These are phyloP conservation scores for Papilio demoleus DNA, from an alignment of 2,888 invertebrate species.

Conservation along the genomic window DNA sequence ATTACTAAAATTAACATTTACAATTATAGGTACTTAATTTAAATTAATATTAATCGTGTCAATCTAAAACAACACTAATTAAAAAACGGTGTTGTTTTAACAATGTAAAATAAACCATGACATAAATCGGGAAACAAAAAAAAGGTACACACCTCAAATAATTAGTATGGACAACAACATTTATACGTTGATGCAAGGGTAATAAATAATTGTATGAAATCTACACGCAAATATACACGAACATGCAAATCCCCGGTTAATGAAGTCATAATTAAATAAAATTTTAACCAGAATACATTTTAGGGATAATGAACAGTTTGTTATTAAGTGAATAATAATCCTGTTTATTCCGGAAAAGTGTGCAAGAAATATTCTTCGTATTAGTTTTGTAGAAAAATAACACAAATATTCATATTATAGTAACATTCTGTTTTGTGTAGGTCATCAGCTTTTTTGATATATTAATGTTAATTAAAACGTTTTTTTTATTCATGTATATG, in stretches of 20 bases:
- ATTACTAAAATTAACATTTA: background rate
- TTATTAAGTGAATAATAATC: background rate
- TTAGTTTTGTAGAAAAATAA: too few species aligned
- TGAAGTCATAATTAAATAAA: constrained; percentile 32
- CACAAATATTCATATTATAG: too few species aligned
- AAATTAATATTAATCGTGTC: background rate
- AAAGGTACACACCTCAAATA: background rate
- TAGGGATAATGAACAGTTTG: constrained; percentile 15
- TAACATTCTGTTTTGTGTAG: background rate
- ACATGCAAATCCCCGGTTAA: constrained; percentile 28
- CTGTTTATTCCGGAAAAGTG: background rate
- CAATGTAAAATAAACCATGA: background rate
- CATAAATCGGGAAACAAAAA: background rate
- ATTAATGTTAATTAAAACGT: too few species aligned
- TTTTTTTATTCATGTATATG: too few species aligned
- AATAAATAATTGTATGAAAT: constrained; percentile 13
- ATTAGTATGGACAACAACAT: background rate
- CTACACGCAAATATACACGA: constrained; percentile 29
- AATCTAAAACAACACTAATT: background rate
- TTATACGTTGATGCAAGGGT: background rate
- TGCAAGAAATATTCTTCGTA: background rate
- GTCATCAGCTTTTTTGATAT: too few species aligned
- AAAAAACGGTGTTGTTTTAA: background rate
- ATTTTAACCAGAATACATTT: constrained; percentile 17
- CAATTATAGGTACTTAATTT: background rate